Conservation (phyloP, 2,888 invertebrate species). For the Drosophila testacea region DNA sequence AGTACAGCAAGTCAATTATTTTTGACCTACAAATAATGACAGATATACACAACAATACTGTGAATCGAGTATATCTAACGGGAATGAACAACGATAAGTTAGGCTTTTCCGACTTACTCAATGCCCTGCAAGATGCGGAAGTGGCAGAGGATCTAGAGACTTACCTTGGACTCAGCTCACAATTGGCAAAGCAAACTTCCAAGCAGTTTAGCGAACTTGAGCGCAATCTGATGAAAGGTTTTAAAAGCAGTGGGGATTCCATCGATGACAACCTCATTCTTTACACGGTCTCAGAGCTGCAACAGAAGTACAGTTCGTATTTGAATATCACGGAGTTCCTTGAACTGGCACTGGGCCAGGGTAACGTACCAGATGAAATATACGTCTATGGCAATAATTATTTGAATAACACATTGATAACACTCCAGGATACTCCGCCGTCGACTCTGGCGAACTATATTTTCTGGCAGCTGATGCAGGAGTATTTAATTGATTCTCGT, state of each 20-base stretch:
- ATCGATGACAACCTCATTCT: constrained; percentile 55
- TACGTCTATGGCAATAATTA: constrained; percentile 73
- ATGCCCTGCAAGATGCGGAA: not conserved
- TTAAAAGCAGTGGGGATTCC: not conserved
- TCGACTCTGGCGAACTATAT: constrained; percentile 72
- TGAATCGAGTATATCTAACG: constrained; percentile 72
- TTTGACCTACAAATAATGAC: constrained; percentile 70
- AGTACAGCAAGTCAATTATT: constrained; percentile 73
- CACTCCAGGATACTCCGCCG: constrained; percentile 53
- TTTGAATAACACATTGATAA: constrained; percentile 51
- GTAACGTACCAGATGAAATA: constrained; percentile 67
- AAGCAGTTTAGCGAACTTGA: constrained; percentile 64
- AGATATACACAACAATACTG: constrained; percentile 66
- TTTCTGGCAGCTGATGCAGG: constrained; percentile 72
- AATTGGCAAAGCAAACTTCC: constrained; percentile 55
- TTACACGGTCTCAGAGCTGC: constrained; percentile 58
- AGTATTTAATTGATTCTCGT: constrained; percentile 59
- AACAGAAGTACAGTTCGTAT: constrained; percentile 48
- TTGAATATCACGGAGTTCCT: constrained; percentile 76
- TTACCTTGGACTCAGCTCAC: constrained; percentile 56
- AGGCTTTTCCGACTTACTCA: not conserved
- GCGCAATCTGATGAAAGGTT: constrained; percentile 29
- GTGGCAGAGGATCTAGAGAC: constrained; percentile 44
- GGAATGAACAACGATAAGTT: constrained; percentile 44
- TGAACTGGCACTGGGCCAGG: constrained; percentile 60